Percentiles rank a stretch among this genome's conserved stretches.
Evolutionary conservation across 2,888 invertebrate genomes (phyloP).

Genomic region (Arrhopalites spinosus): DNA sequence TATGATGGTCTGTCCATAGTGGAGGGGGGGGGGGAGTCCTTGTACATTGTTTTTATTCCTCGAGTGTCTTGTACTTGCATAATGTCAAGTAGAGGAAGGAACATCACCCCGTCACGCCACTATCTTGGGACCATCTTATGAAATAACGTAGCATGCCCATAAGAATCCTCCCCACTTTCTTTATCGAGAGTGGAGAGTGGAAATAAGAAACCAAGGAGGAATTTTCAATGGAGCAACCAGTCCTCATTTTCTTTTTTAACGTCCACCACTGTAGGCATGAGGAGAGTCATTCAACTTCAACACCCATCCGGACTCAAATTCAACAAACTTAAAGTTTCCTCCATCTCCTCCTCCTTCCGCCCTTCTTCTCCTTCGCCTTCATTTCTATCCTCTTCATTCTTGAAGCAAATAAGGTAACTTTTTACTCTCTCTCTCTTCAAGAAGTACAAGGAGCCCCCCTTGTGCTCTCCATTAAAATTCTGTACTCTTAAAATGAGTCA

Average conservation of each 20-base stretch:
- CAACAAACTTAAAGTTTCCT: conserved; percentile 23
- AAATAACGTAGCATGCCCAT: conserved; percentile 6
- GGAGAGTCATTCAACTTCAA: conserved; percentile 24
- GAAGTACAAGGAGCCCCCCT: neutral
- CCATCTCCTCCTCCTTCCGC: neutral
- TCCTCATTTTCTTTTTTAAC: conserved; percentile 18
- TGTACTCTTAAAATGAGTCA: conserved; percentile 1
- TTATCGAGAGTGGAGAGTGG: neutral
- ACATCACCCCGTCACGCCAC: no score
- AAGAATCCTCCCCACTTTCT: neutral
- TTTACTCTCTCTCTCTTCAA: neutral
- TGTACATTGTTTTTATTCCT: no score
- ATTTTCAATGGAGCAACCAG: conserved; percentile 10
- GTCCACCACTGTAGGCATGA: neutral
- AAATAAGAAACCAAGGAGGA: neutral
- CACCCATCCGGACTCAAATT: conserved; percentile 11
- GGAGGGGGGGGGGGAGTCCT: no score
- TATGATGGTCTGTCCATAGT: no score
- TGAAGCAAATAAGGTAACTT: conserved; percentile 19
- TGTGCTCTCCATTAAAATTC: conserved; percentile 15
- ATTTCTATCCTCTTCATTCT: neutral
- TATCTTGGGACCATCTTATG: no score
- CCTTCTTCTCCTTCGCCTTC: neutral
- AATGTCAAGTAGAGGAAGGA: no score
- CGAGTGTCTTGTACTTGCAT: no score